phyloP scores from a whole-genome alignment of 1,140 invertebrate genomes.

The Wasmannia auropunctata region DNA sequence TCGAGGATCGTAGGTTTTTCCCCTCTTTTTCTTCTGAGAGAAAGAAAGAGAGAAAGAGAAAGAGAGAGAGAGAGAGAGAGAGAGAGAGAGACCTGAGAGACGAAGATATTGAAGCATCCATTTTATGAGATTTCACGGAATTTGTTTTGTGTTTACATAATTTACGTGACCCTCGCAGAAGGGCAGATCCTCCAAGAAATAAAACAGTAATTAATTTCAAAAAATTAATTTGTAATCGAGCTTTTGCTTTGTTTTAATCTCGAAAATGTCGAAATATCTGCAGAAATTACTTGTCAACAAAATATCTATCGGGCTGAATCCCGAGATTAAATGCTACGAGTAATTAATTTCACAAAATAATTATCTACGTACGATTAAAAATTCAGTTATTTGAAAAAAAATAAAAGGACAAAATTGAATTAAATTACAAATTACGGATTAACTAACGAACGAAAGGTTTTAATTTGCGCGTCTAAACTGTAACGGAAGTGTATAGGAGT shows the following conservation, averaged over 20 bases:
- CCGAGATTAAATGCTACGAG: background rate
- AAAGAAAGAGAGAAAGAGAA: no score
- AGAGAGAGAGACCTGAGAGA: background rate
- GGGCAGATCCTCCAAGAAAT: background rate
- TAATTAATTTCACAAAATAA: conserved; percentile 16
- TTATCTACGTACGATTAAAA: no score
- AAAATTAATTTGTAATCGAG: background rate
- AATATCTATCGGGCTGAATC: background rate
- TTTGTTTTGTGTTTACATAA: background rate
- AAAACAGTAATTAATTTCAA: background rate
- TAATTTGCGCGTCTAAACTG: background rate
- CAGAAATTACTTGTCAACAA: background rate
- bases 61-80: background rate
- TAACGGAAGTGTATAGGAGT: background rate
- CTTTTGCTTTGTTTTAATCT: background rate
- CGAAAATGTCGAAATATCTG: no score
- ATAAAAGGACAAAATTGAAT: background rate
- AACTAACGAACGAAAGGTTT: background rate
- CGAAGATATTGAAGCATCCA: background rate
- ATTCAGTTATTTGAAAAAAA: background rate
- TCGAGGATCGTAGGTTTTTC: no score
- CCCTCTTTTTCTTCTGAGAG: no score
- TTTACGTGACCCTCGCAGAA: background rate
- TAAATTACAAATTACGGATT: background rate
- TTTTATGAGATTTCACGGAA: no score